Conservation (phyloP, 2,888 invertebrate genomes). For the Nomada lathburiana region DNA sequence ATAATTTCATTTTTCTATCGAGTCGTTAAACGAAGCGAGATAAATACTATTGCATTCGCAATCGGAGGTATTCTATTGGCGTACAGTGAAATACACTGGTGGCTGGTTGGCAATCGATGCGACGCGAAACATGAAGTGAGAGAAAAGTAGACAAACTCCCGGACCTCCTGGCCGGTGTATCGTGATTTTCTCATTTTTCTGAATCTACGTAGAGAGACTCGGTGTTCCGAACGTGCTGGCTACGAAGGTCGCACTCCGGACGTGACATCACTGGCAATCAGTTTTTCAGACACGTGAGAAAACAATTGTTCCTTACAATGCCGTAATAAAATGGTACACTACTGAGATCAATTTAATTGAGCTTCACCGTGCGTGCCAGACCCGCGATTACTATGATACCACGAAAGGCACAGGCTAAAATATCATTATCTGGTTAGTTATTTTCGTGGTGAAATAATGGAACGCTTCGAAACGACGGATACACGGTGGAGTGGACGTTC, state of each 20-base stretch:
- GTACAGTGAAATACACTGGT: no score
- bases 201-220: conserved; percentile 42
- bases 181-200: conserved; percentile 46
- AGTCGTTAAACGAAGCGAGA: no score
- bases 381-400: conserved; percentile 10
- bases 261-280: conserved; percentile 70
- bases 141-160: background rate
- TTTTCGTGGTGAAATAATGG: background rate
- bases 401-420: background rate
- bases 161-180: background rate
- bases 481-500: no score
- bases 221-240: conserved; percentile 52
- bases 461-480: background rate
- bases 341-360: conserved; percentile 57
- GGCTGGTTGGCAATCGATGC: background rate
- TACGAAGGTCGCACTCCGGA: conserved; percentile 69
- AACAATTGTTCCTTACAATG: conserved; percentile 66
- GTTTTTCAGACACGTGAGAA: conserved; percentile 70
- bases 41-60: no score
- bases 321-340: conserved; percentile 61
- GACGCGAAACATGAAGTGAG: background rate
- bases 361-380: conserved; percentile 15
- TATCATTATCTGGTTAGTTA: background rate
- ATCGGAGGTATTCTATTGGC: no score
- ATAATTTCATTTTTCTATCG: no score